Evolutionary conservation across 2,797 vertebrate genomes (phyloP).

Genomic region (Pseudopleuronectes americanus): DNA sequence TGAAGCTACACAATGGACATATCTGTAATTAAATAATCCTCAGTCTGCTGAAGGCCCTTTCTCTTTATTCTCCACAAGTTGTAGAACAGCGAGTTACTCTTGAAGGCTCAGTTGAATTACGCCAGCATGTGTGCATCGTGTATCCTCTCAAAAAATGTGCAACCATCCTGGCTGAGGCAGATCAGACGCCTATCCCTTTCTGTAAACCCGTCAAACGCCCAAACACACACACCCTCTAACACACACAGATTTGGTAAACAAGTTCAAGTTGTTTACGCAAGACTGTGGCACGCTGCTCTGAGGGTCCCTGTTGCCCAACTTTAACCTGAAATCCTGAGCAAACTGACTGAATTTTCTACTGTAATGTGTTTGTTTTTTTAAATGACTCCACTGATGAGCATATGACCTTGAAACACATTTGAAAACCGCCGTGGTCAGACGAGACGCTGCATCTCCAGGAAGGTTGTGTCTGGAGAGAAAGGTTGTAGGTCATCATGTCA

Average conservation of each 20-base stretch:
- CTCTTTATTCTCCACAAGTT: too few species aligned
- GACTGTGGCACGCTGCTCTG: constrained; percentile 46
- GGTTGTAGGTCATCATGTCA: constrained; percentile 66
- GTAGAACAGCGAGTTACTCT: not conserved
- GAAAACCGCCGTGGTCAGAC: not conserved
- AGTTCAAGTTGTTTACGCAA: constrained; percentile 62
- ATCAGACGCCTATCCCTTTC: constrained; percentile 36
- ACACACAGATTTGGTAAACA: constrained; percentile 48
- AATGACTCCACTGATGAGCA: constrained; percentile 17
- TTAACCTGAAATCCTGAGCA: constrained; percentile 34
- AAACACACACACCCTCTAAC: constrained; percentile 9
- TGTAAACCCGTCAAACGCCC: constrained; percentile 13
- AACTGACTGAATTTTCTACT: constrained; percentile 30
- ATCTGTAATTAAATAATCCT: too few species aligned
- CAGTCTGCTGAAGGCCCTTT: too few species aligned
- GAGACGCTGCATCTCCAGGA: not conserved
- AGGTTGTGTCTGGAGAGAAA: constrained; percentile 20
- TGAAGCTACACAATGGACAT: too few species aligned
- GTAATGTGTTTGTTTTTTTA: constrained; percentile 22
- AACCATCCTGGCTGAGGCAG: constrained; percentile 26
- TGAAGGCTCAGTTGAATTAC: constrained; percentile 24
- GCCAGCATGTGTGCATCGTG: constrained; percentile 13
- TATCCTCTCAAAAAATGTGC: constrained; percentile 20
- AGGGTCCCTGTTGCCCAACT: constrained; percentile 46
- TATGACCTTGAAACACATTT: constrained; percentile 14